These are phyloP conservation scores for Macrobrachium nipponense DNA, from an alignment of 1,140 invertebrate species.

Conservation along the genomic window DNA sequence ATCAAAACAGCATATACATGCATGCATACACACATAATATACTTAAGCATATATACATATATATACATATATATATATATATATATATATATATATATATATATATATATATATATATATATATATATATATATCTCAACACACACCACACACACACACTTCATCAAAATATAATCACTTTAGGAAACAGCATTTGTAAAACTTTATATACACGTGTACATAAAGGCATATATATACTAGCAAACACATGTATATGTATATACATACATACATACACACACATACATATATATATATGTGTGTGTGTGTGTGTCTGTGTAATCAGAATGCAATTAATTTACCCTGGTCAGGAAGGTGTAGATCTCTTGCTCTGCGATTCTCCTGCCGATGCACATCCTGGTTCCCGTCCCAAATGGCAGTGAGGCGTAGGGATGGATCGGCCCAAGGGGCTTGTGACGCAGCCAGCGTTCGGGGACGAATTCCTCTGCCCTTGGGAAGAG, in stretches of 20 bases:
- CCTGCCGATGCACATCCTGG: slow-evolving; percentile 32
- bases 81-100: background rate
- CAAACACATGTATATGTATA: background rate
- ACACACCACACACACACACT: background rate
- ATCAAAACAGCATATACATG: background rate
- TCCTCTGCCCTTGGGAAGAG: slow-evolving; percentile 1
- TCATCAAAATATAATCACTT: background rate
- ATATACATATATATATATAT: background rate
- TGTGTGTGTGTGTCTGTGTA: too few relatives aligned
- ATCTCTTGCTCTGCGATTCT: slow-evolving; percentile 37
- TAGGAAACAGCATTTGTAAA: background rate
- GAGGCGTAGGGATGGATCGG: slow-evolving; percentile 35
- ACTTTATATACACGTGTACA: background rate
- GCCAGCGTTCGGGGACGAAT: slow-evolving; percentile 43
- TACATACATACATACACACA: background rate
- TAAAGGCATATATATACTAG: background rate
- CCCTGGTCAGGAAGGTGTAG: slow-evolving; percentile 27
- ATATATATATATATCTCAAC: background rate
- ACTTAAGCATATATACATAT: background rate
- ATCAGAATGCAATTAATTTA: background rate
- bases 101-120: background rate
- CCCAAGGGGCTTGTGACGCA: slow-evolving; percentile 34
- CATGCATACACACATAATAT: too few relatives aligned
- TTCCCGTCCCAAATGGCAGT: slow-evolving; percentile 31
- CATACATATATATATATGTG: too few relatives aligned